Evolutionary conservation across 2,888 invertebrate genomes (phyloP), one percentile per base, ranked within the genome.

Genomic region (Prosapia bicincta): DNA sequence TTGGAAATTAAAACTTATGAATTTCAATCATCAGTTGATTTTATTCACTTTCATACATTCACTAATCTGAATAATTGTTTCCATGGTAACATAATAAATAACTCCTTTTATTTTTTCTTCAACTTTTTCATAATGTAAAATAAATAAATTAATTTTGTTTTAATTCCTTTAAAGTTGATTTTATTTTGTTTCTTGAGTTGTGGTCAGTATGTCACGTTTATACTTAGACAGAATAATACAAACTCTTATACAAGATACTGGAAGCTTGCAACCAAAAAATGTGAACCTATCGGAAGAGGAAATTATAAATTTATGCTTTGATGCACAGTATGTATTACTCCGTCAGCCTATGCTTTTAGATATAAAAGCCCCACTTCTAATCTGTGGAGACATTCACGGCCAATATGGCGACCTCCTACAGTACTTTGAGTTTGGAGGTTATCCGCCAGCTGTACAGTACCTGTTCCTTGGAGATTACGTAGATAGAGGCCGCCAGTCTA

Each of bases 401-500:
- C 79, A 79, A 38, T 76, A 66, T 25, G 7, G 25, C 1, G 79
- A 79, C 32, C 77, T 79, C 20, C 69, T 79, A n/a, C 74, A 76
- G 3, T 76, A 74, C 30, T 73, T 79, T 23, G 71, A 76, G 28
- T 69, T 72, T 85, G 99, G 99, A 77, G 98, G 99, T 7, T 99
- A 99, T 85, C 99, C 99, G 76, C 99, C 99, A 30, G 98, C 98
- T 86, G 96, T 97, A 79, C 99, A 99, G 86, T 99, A 99, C 87
- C 88, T 99, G 81, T 99, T 99, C 87, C 88, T 95, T 80, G 95
- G 95, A 25, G 95, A 95, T 85, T 95, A 95, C 83, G 95, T 95
- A 69, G 95, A 92, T 88, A 93, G 92, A 87, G 98, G 92, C 86
- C 91, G 91, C 86, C 98, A 98, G 85, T 97, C 97, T 0, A 87